Evolutionary conservation across 2,797 vertebrate species (phyloP), one percentile per base, ranked within the genome.

Genomic region (Chromis chromis): DNA sequence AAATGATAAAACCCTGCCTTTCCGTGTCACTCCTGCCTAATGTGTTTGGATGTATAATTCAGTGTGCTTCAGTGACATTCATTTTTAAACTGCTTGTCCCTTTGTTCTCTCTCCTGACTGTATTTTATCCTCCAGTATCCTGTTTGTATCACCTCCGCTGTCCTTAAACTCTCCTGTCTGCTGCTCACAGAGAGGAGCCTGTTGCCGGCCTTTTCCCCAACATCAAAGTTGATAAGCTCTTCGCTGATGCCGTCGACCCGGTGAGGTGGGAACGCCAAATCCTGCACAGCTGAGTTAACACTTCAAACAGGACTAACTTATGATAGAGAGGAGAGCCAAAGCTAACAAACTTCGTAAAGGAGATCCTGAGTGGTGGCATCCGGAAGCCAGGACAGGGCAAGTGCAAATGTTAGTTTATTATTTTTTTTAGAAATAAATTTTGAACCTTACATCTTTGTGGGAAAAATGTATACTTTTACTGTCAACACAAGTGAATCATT

Each of bases 221-320:
- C 73, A 86, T 90, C 78, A 88, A 36, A 86, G 65, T 55, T 59
- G 78, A 84, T 84, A 82, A 86, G 80, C 83, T 81, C 68, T 28
- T 50, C 57, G 17, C 60, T 74, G 73, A 76, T 71, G 60, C 65
- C 17, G 70, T 62, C 11, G 21, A 73, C 52, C 56, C 33, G 12
- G 49, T 61, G 49, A 76, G 57, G 42, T 5, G 60, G 61, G 81
- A 48, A 67, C 66, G 14, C 13, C 78, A 88, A 90, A 90, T 85
- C 89, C 88, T 27, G 14, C 84, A 83, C 86, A 92, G 88, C 90
- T 92, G 89, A 87, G 70, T 79, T 88, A 89, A 91, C 77, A 77
- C 80, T 75, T 73, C 65, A 78, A 76, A 65, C 73, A 67, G 57
- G 28, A 40, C 25, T 44, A n/a, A 61, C 21, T 55, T 16, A 42